Evolutionary conservation across 1,140 invertebrate genomes (phyloP).

Genomic region (Galleria mellonella): DNA sequence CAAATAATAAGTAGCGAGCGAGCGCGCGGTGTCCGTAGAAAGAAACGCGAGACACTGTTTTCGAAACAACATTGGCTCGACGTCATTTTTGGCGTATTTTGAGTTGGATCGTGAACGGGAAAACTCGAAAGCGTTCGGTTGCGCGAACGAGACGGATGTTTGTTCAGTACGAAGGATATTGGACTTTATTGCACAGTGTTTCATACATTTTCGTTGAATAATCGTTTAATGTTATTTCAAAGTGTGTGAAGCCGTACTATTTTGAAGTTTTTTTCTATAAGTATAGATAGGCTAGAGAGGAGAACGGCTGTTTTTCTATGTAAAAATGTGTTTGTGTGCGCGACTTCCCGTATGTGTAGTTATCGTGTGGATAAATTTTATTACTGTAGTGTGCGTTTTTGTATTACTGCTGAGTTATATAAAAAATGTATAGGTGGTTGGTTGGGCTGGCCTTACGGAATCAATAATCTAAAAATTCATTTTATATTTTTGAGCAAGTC

Average conservation of each 20-base stretch:
- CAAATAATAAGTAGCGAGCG: constrained; percentile 52
- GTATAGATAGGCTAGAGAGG: constrained; percentile 52
- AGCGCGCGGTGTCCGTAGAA: constrained; percentile 48
- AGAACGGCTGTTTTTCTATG: constrained; percentile 67
- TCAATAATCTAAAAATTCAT: constrained; percentile 68
- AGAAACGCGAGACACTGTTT: constrained; percentile 68
- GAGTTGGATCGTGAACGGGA: constrained; percentile 68
- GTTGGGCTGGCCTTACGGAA: constrained; percentile 38
- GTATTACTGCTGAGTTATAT: constrained; percentile 44
- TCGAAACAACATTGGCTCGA: constrained; percentile 65
- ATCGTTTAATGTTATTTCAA: constrained; percentile 34
- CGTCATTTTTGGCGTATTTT: constrained; percentile 74
- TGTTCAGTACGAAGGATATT: constrained; percentile 31
- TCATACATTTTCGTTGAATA: constrained; percentile 42
- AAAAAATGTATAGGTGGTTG: constrained; percentile 51
- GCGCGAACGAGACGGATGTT: constrained; percentile 44
- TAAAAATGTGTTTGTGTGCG: constrained; percentile 52
- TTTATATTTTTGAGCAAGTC: constrained; percentile 46
- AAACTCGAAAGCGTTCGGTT: constrained; percentile 69
- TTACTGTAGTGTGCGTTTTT: constrained; percentile 39
- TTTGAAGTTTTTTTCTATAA: constrained; percentile 70
- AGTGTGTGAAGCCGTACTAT: constrained; percentile 63
- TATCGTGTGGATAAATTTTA: constrained; percentile 36
- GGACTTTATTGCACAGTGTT: constrained; percentile 36
- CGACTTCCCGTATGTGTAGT: constrained; percentile 64